Percentiles rank a stretch among this genome's conserved stretches.
phyloP scores from a whole-genome alignment of 2,113 vertebrate genomes.

The Stercorarius parasiticus region DNA sequence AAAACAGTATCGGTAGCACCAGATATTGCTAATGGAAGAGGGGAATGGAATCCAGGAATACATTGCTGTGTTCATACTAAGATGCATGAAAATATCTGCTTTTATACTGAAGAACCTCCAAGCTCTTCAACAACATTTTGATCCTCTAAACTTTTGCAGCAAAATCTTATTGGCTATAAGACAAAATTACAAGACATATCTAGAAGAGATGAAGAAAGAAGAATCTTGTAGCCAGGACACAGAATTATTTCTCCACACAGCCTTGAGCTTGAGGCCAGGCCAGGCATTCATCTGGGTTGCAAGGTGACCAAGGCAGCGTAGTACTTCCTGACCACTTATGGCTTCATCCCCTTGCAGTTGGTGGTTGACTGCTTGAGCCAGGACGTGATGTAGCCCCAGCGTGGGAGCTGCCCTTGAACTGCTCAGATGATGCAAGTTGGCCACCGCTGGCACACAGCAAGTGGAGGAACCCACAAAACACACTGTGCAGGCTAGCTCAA shows the following conservation, averaged over 20 bases:
- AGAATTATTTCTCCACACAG: not conserved
- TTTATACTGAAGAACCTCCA: not conserved
- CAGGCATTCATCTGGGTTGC: not conserved
- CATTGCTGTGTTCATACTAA: not conserved
- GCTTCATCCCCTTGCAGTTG: not conserved
- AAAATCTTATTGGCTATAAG: not conserved
- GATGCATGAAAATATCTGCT: not conserved
- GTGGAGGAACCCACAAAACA: not conserved
- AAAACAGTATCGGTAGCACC: not conserved
- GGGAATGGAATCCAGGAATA: not conserved
- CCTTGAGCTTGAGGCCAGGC: not conserved
- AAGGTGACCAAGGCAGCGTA: not conserved
- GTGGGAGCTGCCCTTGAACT: not conserved
- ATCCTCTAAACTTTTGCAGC: not conserved
- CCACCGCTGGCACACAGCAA: not conserved
- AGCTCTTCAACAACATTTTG: not conserved
- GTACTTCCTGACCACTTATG: not conserved
- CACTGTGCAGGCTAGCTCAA: not conserved
- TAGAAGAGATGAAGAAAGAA: not conserved
- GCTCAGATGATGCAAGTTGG: not conserved
- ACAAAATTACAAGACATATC: not conserved
- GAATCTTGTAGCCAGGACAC: not conserved
- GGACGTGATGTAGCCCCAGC: not conserved
- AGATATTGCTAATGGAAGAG: not conserved
- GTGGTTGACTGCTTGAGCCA: not conserved